Percentiles rank a stretch among this genome's conserved stretches.
Conservation (phyloP, 2,797 vertebrate species). For the Manis crassicaudata region DNA sequence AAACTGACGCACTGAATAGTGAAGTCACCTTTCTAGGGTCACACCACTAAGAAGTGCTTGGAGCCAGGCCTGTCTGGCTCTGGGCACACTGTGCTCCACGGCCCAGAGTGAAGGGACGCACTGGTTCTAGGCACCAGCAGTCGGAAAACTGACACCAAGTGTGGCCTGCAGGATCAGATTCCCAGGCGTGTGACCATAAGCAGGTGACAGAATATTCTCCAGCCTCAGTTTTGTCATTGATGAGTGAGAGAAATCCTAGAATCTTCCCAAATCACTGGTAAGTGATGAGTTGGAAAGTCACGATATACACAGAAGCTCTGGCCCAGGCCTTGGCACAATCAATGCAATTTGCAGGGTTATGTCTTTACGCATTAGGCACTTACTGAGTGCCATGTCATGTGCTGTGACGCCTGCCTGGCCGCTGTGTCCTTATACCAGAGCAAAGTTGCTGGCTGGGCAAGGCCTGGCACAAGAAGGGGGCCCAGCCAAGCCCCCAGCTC, state of each 20-base stretch:
- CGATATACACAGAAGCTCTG: background rate
- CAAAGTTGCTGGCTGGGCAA: background rate
- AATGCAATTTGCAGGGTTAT: background rate
- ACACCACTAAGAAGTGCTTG: background rate
- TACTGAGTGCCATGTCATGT: fast-evolving
- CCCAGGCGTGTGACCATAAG: background rate
- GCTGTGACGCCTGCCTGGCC: background rate
- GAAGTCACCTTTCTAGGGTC: background rate
- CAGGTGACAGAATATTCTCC: background rate
- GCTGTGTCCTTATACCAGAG: background rate
- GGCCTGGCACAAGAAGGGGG: too few relatives aligned
- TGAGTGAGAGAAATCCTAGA: background rate
- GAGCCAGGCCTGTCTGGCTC: background rate
- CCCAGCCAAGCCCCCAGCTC: fast-evolving
- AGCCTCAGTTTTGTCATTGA: background rate
- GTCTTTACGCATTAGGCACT: background rate
- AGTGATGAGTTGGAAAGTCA: background rate
- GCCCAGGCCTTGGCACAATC: background rate
- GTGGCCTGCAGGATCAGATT: background rate
- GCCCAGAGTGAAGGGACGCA: background rate
- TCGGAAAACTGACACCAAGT: too few relatives aligned
- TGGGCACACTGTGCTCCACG: fast-evolving
- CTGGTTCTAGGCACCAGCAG: fast-evolving
- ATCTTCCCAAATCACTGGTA: background rate
- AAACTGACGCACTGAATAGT: background rate